Base-by-base conservation (phyloP, 2,797 vertebrate species). In the Macroramphosus scolopax region DNA sequence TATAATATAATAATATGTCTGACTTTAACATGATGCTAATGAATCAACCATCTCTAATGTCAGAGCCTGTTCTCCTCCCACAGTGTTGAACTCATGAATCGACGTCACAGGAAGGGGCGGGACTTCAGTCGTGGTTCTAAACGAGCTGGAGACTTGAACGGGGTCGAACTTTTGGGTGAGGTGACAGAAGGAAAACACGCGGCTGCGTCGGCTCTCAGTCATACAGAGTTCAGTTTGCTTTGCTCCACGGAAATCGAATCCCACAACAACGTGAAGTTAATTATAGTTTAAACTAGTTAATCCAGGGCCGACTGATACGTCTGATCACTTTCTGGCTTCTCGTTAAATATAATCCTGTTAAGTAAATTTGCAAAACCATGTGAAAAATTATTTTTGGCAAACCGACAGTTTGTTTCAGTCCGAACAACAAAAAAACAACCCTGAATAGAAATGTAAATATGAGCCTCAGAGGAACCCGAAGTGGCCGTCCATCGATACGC, bases 341-440 rank as follows among this genome's bases (percentile, higher is more conserved):
- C 18, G 31, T 44, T 36, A 48, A 43, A 49, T 31, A 14, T 55
- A 48, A 68, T 52, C 31, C 35, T 53, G 35, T 57, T 61, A 46
- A 53, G 50, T 55, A 30, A 52, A 53, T n/a, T 33, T 48, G 24
- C 46, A 47, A 38, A 50, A 52, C 12, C 10, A 28, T 20, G 17
- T 18, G 39, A 56, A 51, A 36, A 18, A 11, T 17, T 1, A 1
- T 11, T n/a, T 47, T 45, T 52, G 40, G 39, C 17, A 40, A 46
- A 46, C 17, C 7, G 6, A 15, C 36, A 35, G 5, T 13, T 5
- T 43, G 24, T 32, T 15, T 40, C 39, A 28, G 15, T 35, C 28
- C 22, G 51, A 62, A 57, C 1, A n/a, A n/a, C n/a, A n/a, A n/a
- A n/a, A n/a, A n/a, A n/a, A n/a, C 2, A 13, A 41, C 40, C 24